Evolutionary conservation across 2,888 invertebrate species (phyloP).

Genomic region (Galerucella pusilla): DNA sequence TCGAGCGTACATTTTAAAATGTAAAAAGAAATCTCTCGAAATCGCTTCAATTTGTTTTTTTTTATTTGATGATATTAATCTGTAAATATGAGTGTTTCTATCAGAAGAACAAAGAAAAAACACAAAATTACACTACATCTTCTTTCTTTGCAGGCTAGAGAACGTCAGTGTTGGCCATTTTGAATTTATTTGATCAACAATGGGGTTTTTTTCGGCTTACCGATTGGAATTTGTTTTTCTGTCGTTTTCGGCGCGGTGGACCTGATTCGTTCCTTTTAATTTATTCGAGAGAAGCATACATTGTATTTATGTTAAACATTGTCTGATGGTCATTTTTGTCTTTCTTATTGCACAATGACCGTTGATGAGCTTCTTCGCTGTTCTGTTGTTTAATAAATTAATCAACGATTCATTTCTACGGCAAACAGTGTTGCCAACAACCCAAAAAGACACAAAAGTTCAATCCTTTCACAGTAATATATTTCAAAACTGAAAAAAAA

Average conservation of each 20-base stretch:
- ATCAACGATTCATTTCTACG: slow-evolving; percentile 44
- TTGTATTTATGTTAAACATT: slow-evolving; percentile 60
- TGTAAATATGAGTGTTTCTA: slow-evolving; percentile 51
- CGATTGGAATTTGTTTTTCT: slow-evolving; percentile 60
- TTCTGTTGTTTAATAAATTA: slow-evolving; percentile 49
- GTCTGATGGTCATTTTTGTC: slow-evolving; percentile 56
- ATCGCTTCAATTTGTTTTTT: not conserved
- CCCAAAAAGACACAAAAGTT: too few species aligned
- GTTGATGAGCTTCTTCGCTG: slow-evolving; percentile 48
- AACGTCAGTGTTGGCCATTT: slow-evolving; percentile 61
- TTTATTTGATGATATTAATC: not conserved
- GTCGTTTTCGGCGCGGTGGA: slow-evolving; percentile 52
- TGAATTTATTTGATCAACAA: slow-evolving; percentile 63
- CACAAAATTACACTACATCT: slow-evolving; percentile 61
- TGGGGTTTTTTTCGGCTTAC: slow-evolving; percentile 60
- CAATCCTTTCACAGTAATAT: too few species aligned
- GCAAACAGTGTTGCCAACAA: slow-evolving; percentile 9
- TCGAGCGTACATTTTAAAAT: too few species aligned
- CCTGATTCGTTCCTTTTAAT: slow-evolving; percentile 56
- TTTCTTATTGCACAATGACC: slow-evolving; percentile 38
- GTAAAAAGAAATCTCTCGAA: too few species aligned
- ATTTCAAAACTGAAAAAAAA: too few species aligned
- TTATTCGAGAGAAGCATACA: slow-evolving; percentile 59
- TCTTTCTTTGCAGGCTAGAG: slow-evolving; percentile 55
- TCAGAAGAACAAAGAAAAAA: slow-evolving; percentile 56